These are phyloP conservation scores for Listronotus bonariensis DNA, from an alignment of 1,140 invertebrate genomes.

Conservation along the genomic window DNA sequence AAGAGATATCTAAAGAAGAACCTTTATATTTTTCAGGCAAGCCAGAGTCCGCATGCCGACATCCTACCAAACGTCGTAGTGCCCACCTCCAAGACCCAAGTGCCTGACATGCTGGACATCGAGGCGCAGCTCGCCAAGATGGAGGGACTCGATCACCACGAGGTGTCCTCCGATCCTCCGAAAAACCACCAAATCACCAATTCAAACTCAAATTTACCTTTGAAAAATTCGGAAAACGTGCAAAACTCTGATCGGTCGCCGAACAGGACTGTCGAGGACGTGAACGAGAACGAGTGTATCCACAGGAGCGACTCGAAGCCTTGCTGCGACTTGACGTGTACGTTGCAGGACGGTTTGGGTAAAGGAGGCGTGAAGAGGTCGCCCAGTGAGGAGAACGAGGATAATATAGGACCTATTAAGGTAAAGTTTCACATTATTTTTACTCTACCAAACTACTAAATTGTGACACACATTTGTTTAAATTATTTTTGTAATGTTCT, in stretches of 20 bases:
- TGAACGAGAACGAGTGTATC: conserved; percentile 54
- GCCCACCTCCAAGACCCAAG: conserved; percentile 51
- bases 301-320: conserved; percentile 42
- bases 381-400: neutral
- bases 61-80: conserved; percentile 39
- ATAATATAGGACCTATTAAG: conserved; percentile 28
- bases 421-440: conserved; percentile 16
- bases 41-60: conserved; percentile 62
- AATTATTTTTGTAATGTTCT: too few species aligned
- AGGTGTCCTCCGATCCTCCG: neutral
- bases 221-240: conserved; percentile 1
- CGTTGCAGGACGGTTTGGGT: conserved; percentile 46
- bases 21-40: conserved; percentile 61
- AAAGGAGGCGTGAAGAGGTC: conserved; percentile 32
- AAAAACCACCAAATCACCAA: conserved; percentile 6
- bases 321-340: conserved; percentile 50
- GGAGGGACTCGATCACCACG: conserved; percentile 59
- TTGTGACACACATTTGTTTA: too few species aligned
- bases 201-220: neutral
- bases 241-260: conserved; percentile 3
- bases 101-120: conserved; percentile 65
- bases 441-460: too few species aligned
- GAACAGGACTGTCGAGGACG: conserved; percentile 43
- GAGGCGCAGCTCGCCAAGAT: conserved; percentile 70
- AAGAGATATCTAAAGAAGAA: too few species aligned